Conservation (phyloP, 2,797 vertebrate species). For the Xerus rutilus region DNA sequence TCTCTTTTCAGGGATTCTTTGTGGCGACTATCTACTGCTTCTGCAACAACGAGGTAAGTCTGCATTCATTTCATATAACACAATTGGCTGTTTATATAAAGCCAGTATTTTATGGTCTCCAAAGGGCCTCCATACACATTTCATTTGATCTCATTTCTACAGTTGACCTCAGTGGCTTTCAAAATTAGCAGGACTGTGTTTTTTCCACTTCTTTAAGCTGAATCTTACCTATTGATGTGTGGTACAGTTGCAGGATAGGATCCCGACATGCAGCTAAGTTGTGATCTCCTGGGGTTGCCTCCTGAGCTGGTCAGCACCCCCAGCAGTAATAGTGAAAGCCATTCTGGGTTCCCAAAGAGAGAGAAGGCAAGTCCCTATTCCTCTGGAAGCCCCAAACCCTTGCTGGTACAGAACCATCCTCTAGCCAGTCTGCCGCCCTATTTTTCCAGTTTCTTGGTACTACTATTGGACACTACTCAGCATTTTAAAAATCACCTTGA, state of each 20-base stretch:
- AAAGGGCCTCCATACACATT: neutral
- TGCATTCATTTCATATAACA: neutral
- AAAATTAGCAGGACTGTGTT: neutral
- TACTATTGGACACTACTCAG: neutral
- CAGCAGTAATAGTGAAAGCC: neutral
- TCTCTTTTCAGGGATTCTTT: slow-evolving; percentile 93
- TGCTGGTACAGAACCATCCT: neutral
- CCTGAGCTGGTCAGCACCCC: neutral
- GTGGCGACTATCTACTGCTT: slow-evolving; percentile 99
- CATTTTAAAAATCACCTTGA: neutral
- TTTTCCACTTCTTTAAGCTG: neutral
- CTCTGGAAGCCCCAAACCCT: neutral
- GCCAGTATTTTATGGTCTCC: neutral
- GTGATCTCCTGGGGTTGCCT: neutral
- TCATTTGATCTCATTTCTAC: neutral
- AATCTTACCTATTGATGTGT: neutral
- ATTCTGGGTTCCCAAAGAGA: neutral
- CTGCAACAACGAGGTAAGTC: slow-evolving; percentile 97
- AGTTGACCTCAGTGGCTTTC: neutral
- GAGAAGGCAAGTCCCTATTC: neutral
- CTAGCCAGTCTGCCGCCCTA: neutral
- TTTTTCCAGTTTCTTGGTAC: neutral
- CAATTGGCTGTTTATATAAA: neutral
- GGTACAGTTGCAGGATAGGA: neutral
- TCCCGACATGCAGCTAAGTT: neutral